phyloP scores from a whole-genome alignment of 2,113 vertebrate genomes.

The Leiothrix lutea region DNA sequence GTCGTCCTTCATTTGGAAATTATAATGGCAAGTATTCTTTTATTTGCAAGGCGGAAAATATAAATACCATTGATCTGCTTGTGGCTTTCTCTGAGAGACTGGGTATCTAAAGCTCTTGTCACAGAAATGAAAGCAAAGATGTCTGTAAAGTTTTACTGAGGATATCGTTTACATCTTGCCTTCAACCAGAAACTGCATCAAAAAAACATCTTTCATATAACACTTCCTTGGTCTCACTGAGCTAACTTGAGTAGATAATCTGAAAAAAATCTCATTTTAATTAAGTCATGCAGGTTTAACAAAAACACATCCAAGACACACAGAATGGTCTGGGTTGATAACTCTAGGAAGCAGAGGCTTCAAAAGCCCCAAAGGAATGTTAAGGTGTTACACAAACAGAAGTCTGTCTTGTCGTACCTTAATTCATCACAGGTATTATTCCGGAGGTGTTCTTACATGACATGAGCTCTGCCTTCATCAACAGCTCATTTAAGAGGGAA shows the following conservation, averaged over 20 bases:
- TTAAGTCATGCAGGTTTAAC: background rate
- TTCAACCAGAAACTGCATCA: background rate
- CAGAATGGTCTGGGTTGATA: background rate
- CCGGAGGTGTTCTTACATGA: background rate
- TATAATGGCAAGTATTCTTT: background rate
- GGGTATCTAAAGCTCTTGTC: background rate
- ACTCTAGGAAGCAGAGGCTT: background rate
- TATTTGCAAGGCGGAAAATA: conserved; percentile 6
- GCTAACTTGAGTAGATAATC: background rate
- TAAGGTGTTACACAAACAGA: background rate
- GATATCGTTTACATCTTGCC: background rate
- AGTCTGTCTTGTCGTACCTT: background rate
- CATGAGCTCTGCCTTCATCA: background rate
- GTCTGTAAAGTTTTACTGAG: background rate
- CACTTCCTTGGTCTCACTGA: background rate
- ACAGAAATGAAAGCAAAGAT: background rate
- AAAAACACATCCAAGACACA: background rate
- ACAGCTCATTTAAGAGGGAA: background rate
- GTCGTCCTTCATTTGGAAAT: background rate
- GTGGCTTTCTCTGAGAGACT: background rate
- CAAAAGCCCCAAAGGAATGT: background rate
- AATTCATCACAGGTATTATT: background rate
- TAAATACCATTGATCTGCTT: background rate
- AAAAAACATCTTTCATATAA: background rate
- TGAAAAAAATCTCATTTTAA: background rate